Evolutionary conservation across 92 coral and sea anemone species (phyloP).

Genomic region (Epizoanthus stellaris): DNA sequence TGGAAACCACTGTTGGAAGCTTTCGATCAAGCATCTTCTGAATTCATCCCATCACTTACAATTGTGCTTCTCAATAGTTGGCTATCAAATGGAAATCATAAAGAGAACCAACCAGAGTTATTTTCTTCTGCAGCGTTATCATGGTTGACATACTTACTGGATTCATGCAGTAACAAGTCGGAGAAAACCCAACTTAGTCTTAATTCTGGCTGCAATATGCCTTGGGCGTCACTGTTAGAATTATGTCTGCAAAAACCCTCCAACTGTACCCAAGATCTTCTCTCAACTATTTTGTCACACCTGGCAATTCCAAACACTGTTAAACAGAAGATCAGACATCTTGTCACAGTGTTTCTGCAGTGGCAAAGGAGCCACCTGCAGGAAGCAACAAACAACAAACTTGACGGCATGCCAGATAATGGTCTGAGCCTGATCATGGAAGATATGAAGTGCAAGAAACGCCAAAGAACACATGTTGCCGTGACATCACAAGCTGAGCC

Average conservation of each 20-base stretch:
- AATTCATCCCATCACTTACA: constrained; percentile 67
- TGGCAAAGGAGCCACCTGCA: background rate
- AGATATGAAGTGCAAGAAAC: background rate
- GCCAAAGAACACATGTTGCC: background rate
- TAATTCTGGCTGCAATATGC: constrained; percentile 42
- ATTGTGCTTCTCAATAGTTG: constrained; percentile 47
- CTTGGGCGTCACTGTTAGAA: constrained; percentile 75
- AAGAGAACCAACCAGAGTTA: background rate
- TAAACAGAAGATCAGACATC: constrained; percentile 56
- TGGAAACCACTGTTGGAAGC: constrained; percentile 84
- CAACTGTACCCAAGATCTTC: constrained; percentile 22
- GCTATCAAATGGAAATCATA: background rate
- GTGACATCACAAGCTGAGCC: background rate
- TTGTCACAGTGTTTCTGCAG: constrained; percentile 28
- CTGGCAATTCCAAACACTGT: constrained; percentile 28
- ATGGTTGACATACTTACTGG: constrained; percentile 48
- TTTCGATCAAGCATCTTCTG: constrained; percentile 67
- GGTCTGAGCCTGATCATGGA: background rate
- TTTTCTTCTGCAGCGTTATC: constrained; percentile 6
- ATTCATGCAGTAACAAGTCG: constrained; percentile 1
- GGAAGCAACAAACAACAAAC: background rate
- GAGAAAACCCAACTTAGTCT: constrained; percentile 24
- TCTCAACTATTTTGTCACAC: constrained; percentile 64
- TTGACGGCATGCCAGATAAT: background rate
- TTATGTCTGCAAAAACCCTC: constrained; percentile 59